phyloP scores from a whole-genome alignment of 2,797 vertebrate species.

The Tragelaphus eurycerus region DNA sequence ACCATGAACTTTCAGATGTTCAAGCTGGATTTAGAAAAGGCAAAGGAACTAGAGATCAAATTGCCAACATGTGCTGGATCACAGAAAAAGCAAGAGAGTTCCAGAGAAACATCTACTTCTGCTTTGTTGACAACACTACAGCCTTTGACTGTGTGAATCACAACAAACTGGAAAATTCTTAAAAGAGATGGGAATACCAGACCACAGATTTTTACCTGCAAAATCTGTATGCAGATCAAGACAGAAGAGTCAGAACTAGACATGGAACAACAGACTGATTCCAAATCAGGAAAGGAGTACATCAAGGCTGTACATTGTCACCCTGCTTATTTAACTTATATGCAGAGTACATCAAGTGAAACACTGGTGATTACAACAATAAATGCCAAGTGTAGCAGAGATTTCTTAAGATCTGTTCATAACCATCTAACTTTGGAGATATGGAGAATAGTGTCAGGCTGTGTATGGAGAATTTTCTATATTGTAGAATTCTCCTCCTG shows the following conservation, averaged over 20 bases:
- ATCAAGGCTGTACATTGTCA: not conserved
- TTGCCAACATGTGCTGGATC: not conserved
- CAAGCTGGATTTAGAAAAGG: not conserved
- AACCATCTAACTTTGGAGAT: not conserved
- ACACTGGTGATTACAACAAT: not conserved
- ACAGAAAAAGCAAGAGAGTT: not conserved
- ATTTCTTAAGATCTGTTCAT: not conserved
- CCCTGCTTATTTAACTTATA: not conserved
- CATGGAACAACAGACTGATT: not conserved
- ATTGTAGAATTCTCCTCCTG: not conserved
- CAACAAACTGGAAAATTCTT: not conserved
- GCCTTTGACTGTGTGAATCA: not conserved
- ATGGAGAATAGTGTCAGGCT: not conserved
- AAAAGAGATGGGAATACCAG: not conserved
- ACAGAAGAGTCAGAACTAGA: not conserved
- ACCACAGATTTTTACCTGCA: not conserved
- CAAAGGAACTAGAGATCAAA: not conserved
- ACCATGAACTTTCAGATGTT: not conserved
- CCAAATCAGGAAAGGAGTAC: not conserved
- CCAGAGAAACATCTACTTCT: not conserved
- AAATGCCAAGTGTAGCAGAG: not conserved
- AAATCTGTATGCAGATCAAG: not conserved
- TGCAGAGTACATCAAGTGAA: not conserved
- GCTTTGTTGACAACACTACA: not conserved
- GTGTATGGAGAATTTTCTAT: not conserved